phyloP scores from a whole-genome alignment of 2,113 vertebrate genomes.

The Otolemur garnettii region DNA sequence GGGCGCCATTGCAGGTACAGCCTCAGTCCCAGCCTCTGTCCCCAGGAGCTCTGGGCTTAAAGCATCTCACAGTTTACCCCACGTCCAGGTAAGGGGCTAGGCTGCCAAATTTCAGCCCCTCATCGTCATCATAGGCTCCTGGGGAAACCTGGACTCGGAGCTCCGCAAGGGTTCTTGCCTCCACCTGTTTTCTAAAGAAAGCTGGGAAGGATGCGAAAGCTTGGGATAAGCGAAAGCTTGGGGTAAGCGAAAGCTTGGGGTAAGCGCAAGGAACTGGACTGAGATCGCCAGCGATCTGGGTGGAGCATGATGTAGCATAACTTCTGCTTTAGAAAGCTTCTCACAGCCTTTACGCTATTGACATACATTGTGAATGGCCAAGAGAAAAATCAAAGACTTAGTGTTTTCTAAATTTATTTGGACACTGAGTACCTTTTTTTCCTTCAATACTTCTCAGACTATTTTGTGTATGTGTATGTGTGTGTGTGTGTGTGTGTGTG shows the following conservation, averaged over 20 bases:
- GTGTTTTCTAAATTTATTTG: background rate
- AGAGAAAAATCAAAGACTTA: background rate
- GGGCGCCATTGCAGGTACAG: background rate
- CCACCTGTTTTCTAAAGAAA: background rate
- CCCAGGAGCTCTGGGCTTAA: background rate
- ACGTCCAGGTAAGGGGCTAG: background rate
- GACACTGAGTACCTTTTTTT: background rate
- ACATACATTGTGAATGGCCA: background rate
- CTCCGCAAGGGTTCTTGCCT: background rate
- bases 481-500: too few relatives aligned
- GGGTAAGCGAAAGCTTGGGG: background rate
- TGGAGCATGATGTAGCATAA: fast-evolving
- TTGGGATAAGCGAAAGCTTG: background rate
- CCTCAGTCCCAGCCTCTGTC: background rate
- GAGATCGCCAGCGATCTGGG: too few relatives aligned
- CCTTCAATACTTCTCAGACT: background rate
- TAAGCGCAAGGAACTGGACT: too few relatives aligned
- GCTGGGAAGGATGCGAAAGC: background rate
- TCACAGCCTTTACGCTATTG: background rate
- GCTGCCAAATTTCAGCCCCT: background rate
- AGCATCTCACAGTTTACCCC: background rate
- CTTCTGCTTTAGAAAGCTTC: background rate
- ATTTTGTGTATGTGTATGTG: background rate
- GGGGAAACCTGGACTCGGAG: background rate
- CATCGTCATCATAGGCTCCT: fast-evolving